Conservation (phyloP, 2,113 vertebrate species). For the Bombycilla garrulus region DNA sequence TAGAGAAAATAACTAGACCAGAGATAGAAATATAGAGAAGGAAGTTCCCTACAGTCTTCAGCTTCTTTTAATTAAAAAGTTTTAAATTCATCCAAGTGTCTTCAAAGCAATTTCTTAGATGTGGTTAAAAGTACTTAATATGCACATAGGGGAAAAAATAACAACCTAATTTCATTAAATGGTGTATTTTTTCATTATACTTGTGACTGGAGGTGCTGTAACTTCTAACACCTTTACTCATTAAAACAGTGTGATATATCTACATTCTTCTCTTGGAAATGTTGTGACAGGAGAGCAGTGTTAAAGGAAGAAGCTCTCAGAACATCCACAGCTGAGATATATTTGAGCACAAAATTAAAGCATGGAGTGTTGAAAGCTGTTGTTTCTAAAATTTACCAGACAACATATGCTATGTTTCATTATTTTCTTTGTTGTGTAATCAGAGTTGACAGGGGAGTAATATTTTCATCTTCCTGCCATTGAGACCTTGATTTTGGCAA, state of each 20-base stretch:
- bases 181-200: not conserved
- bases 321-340: not conserved
- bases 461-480: conserved; percentile 41
- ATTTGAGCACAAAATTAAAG: conserved; percentile 29
- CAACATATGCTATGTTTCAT: conserved; percentile 43
- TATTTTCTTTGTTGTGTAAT: conserved; percentile 50
- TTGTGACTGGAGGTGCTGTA: not conserved
- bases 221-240: conserved; percentile 20
- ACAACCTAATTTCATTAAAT: not conserved
- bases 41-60: not conserved
- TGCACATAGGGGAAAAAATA: not conserved
- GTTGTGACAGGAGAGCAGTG: not conserved
- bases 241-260: not conserved
- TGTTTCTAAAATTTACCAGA: conserved; percentile 46
- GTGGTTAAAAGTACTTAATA: not conserved
- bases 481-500: conserved; percentile 43
- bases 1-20: not conserved
- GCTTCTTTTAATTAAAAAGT: not conserved
- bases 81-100: not conserved
- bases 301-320: not conserved
- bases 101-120: not conserved
- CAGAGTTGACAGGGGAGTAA: conserved; percentile 28
- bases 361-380: conserved; percentile 16
- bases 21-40: not conserved
- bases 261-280: not conserved